Percentiles rank a stretch among this genome's conserved stretches.
Evolutionary conservation across 1,140 invertebrate genomes (phyloP).

Genomic region (Lethrus apterus): DNA sequence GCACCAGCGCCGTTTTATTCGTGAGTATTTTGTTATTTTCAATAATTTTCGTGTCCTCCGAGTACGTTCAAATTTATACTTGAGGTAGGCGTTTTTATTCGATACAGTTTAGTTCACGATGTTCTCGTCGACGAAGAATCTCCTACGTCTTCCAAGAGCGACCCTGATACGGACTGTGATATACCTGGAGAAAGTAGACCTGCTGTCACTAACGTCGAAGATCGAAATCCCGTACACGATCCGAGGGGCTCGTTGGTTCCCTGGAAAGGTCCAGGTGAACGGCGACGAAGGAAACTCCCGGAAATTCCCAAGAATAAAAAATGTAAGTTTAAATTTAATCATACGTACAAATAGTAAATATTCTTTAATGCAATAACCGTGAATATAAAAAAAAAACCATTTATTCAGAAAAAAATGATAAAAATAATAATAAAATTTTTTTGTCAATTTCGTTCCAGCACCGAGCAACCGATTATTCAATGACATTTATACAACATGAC

Average conservation of each 20-base stretch:
- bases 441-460: too few species aligned
- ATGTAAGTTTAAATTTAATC: slow-evolving; percentile 52
- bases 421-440: too few species aligned
- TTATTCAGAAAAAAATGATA: too few species aligned
- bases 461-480: too few species aligned
- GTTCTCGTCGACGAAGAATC: slow-evolving; percentile 68
- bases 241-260: slow-evolving; percentile 21
- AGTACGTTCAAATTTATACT: slow-evolving; percentile 1
- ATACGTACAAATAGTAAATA: too few species aligned
- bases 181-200: slow-evolving; percentile 22
- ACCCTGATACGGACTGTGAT: slow-evolving; percentile 43
- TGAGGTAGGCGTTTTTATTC: neutral
- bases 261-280: slow-evolving; percentile 45
- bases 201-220: slow-evolving; percentile 21
- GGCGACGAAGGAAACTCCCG: slow-evolving; percentile 70
- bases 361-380: too few species aligned
- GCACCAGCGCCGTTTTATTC: slow-evolving; percentile 65
- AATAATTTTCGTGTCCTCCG: neutral
- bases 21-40: slow-evolving; percentile 44
- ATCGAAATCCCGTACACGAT: slow-evolving; percentile 1
- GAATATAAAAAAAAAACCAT: too few species aligned
- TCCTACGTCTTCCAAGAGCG: slow-evolving; percentile 65
- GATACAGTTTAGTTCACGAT: slow-evolving; percentile 65
- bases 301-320: slow-evolving; percentile 83
- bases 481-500: too few species aligned